These are phyloP conservation scores for Oceanites oceanicus DNA, from an alignment of 2,113 vertebrate species.

Conservation along the genomic window DNA sequence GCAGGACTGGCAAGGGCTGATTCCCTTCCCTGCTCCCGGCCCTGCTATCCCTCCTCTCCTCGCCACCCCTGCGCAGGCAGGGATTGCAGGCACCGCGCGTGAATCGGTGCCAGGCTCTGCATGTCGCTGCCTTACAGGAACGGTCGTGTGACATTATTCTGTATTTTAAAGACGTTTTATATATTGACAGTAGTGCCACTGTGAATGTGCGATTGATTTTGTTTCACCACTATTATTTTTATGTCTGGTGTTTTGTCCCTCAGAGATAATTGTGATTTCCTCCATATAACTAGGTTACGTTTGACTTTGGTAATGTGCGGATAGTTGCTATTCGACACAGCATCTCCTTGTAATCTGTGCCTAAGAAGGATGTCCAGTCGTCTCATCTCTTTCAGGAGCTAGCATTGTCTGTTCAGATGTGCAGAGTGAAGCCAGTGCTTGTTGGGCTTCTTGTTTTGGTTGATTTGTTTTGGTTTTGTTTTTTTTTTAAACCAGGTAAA, in stretches of 20 bases:
- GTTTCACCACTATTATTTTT: background rate
- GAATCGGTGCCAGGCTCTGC: background rate
- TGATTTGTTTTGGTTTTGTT: background rate
- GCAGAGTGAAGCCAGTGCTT: background rate
- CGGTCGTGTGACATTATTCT: background rate
- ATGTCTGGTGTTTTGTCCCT: background rate
- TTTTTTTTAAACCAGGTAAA: background rate
- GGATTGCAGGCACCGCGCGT: background rate
- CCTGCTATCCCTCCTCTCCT: background rate
- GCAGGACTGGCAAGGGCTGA: background rate
- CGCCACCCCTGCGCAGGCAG: background rate
- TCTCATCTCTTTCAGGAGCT: background rate
- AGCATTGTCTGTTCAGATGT: background rate
- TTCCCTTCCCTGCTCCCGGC: fast-evolving
- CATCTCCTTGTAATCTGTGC: background rate
- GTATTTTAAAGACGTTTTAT: background rate
- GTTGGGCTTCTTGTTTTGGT: background rate
- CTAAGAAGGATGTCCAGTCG: background rate
- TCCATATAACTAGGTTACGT: background rate
- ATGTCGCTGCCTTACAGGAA: background rate
- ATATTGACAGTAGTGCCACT: background rate
- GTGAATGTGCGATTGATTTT: background rate
- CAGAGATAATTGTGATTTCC: background rate
- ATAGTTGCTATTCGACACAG: background rate
- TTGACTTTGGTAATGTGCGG: background rate